Percentiles rank a stretch among this genome's conserved stretches.
These are phyloP conservation scores for Neosilurus mollespiculum DNA, from an alignment of 2,797 vertebrate genomes.

Conservation along the genomic window DNA sequence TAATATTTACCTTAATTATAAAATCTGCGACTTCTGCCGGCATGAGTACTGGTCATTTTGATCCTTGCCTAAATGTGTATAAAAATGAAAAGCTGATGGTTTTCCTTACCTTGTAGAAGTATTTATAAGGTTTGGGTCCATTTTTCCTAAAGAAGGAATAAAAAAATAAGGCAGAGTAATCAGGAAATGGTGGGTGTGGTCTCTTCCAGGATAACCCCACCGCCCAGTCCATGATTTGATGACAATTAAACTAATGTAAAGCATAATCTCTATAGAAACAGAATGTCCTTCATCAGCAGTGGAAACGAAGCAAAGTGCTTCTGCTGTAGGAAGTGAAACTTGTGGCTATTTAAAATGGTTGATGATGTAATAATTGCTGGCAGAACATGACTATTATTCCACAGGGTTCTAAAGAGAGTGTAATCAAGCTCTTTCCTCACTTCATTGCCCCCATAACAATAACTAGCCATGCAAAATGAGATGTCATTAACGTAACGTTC, in stretches of 20 bases:
- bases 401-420: not conserved
- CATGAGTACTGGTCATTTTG: too few species aligned
- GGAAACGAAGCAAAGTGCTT: not conserved
- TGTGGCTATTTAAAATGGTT: too few species aligned
- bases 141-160: not conserved
- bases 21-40: too few species aligned
- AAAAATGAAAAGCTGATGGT: not conserved
- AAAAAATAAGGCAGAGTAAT: not conserved
- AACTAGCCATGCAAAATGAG: slow-evolving; percentile 9
- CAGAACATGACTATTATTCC: not conserved
- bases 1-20: too few species aligned
- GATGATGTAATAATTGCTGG: slow-evolving; percentile 2
- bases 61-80: too few species aligned
- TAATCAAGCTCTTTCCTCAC: slow-evolving; percentile 4
- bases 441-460: not conserved
- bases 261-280: not conserved
- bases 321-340: not conserved
- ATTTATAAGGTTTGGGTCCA: not conserved
- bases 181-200: not conserved
- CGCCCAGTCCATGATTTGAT: not conserved
- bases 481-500: not conserved
- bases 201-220: not conserved
- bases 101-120: not conserved
- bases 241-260: not conserved
- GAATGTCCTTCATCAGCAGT: not conserved